Base-by-base conservation (phyloP, 1,140 invertebrate genomes). In the Lanistes nyassanus region DNA sequence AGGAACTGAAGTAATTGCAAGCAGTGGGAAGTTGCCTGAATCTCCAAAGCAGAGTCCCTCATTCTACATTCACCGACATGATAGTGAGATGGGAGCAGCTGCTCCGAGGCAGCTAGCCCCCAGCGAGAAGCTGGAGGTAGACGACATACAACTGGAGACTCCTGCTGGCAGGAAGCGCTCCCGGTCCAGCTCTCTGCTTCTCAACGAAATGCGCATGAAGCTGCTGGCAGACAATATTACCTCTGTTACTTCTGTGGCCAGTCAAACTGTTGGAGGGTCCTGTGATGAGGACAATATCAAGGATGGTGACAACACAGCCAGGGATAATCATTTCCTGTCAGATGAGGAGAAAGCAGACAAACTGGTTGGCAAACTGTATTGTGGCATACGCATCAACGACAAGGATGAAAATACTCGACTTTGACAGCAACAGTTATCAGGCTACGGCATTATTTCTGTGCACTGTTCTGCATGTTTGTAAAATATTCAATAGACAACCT, bases 171-270 rank as follows among this genome's bases (percentile, higher is more conserved):
- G 70, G 26, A 56, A 13, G 6, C 70, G 70, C 9, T 58, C 70
- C 21, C 58, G 60, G 36, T 72, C 70, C 4, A 72, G 60, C 36
- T 72, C 70, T 9, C 16, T 37, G 13, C 21, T 72, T 23, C 55
- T 72, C 19, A 72, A 72, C 29, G 70, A 72, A 31, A 72, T 72
- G 70, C 31, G 70, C n/a, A 72, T 72, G 70, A 60, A 60, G 3
- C 70, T 72, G 2, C 21, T 72, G n/a, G 70, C 70, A 21, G 70
- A 72, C 36, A 56, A 19, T 39, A 55, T 62, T 56, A 72, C n/a
- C 36, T 26, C 70, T 16, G 34, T 62, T 56, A 72, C n/a, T 23
- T 26, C 70, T 16, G 34, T 42, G 1, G 70, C 70, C 23, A n/a
- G 19, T 39, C 42, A 16, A 13, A 16, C 42, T 13, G 42, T 13